Conservation (phyloP, 2,113 vertebrate species). For the Lonchura striata region DNA sequence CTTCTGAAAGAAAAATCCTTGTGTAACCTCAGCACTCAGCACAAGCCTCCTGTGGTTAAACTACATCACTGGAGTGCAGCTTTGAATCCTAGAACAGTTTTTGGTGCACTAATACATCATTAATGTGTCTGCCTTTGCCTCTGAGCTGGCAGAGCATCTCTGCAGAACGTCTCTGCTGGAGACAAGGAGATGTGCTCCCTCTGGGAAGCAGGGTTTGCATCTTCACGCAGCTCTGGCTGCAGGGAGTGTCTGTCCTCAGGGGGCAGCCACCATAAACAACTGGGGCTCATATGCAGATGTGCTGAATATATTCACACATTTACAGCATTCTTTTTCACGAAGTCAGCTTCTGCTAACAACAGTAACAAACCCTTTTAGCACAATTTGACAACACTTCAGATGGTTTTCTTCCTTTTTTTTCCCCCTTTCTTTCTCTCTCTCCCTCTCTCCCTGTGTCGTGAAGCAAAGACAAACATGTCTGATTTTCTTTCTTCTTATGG, state of each 20-base stretch:
- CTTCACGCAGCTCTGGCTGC: not conserved
- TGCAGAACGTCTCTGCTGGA: not conserved
- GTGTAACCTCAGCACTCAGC: not conserved
- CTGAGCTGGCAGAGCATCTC: not conserved
- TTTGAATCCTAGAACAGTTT: constrained; percentile 21
- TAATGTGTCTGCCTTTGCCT: constrained; percentile 5
- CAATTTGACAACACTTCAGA: not conserved
- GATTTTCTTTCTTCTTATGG: not conserved
- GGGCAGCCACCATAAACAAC: not conserved
- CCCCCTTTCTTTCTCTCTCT: rapidly evolving
- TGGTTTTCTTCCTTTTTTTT: not conserved
- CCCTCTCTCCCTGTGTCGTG: not conserved
- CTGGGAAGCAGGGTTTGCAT: not conserved
- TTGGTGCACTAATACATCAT: constrained; percentile 25
- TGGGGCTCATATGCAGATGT: not conserved
- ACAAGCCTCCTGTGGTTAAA: not conserved
- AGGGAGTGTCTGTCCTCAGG: not conserved
- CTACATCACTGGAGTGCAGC: not conserved
- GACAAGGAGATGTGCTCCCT: not conserved
- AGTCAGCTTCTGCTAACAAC: not conserved
- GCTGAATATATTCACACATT: not conserved
- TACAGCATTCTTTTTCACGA: not conserved
- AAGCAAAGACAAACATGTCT: not conserved
- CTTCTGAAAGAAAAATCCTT: not conserved
- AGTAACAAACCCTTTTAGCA: not conserved